Conservation (phyloP, 1,140 invertebrate genomes). For the Trichonephila inaurata region DNA sequence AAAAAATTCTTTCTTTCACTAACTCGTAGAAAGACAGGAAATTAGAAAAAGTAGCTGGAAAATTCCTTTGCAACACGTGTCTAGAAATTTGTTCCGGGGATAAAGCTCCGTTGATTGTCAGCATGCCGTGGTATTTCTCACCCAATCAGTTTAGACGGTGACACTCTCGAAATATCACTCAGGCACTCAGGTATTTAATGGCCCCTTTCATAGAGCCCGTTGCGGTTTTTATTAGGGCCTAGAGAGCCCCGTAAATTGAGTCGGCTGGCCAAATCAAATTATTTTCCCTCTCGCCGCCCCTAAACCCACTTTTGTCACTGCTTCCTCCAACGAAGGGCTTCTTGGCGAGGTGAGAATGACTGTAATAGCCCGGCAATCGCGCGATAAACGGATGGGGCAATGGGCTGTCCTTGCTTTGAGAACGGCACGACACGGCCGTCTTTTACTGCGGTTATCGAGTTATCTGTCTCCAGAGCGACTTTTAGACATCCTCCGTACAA, state of each 20-base stretch:
- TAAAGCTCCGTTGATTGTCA: slow-evolving; percentile 57
- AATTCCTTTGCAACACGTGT: slow-evolving; percentile 72
- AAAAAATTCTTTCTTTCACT: slow-evolving; percentile 5
- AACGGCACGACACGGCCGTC: slow-evolving; percentile 21
- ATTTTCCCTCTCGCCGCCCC: slow-evolving; percentile 51
- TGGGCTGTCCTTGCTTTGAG: neutral
- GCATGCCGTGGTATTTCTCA: slow-evolving; percentile 44
- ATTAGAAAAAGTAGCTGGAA: slow-evolving; percentile 61
- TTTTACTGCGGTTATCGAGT: slow-evolving; percentile 37
- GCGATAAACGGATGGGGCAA: slow-evolving; percentile 55
- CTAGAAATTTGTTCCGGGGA: slow-evolving; percentile 70
- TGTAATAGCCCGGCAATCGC: slow-evolving; percentile 69
- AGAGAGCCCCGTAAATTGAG: slow-evolving; percentile 71
- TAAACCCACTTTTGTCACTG: slow-evolving; percentile 38
- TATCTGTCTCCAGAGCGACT: slow-evolving; percentile 50
- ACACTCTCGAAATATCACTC: slow-evolving; percentile 57
- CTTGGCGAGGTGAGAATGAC: slow-evolving; percentile 53
- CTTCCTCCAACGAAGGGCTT: neutral
- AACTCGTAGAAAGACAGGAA: slow-evolving; percentile 21
- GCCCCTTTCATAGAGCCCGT: slow-evolving; percentile 67
- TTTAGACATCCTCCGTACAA: neutral
- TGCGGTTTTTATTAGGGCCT: slow-evolving; percentile 76
- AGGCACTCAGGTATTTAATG: slow-evolving; percentile 68
- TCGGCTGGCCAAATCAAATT: slow-evolving; percentile 74
- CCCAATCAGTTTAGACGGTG: slow-evolving; percentile 72